Conservation (phyloP, 2,888 invertebrate genomes). For the Drosophila mimetica region DNA sequence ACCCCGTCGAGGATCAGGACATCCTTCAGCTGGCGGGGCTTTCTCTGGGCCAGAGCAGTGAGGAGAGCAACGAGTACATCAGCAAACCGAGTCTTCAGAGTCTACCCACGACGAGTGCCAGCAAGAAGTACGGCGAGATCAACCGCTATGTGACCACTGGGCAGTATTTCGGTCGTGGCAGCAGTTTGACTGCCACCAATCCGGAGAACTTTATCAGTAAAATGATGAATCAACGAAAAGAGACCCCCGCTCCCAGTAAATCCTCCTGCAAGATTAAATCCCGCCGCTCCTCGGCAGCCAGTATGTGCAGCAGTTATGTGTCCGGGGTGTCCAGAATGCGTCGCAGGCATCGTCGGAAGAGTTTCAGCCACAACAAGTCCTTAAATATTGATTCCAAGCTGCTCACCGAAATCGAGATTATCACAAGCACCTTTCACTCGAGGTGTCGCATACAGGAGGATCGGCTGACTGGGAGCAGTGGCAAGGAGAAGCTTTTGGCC, state of each 20-base stretch:
- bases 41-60: slow-evolving; percentile 86
- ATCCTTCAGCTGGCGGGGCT: slow-evolving; percentile 86
- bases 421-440: slow-evolving; percentile 85
- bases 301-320: slow-evolving; percentile 83
- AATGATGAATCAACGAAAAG: slow-evolving; percentile 74
- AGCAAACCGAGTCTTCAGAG: slow-evolving; percentile 82
- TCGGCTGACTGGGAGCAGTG: slow-evolving; percentile 70
- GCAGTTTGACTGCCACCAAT: slow-evolving; percentile 21
- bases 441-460: slow-evolving; percentile 84
- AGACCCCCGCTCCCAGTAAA: slow-evolving; percentile 44
- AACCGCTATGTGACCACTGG: slow-evolving; percentile 85
- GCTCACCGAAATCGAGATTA: slow-evolving; percentile 86
- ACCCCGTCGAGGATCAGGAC: slow-evolving; percentile 85
- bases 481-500: slow-evolving; percentile 83
- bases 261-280: slow-evolving; percentile 82
- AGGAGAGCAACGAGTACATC: slow-evolving; percentile 83
- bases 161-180: slow-evolving; percentile 80
- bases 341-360: slow-evolving; percentile 81
- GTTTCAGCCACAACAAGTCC: slow-evolving; percentile 74
- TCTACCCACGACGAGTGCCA: slow-evolving; percentile 80
- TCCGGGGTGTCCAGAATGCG: slow-evolving; percentile 81
- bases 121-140: slow-evolving; percentile 84
- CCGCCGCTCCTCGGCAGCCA: slow-evolving; percentile 83
- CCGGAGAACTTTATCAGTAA: slow-evolving; percentile 62
- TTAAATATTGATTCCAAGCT: slow-evolving; percentile 85